Evolutionary conservation across 2,113 vertebrate species (phyloP).

Genomic region (Mormyrus iriodes): DNA sequence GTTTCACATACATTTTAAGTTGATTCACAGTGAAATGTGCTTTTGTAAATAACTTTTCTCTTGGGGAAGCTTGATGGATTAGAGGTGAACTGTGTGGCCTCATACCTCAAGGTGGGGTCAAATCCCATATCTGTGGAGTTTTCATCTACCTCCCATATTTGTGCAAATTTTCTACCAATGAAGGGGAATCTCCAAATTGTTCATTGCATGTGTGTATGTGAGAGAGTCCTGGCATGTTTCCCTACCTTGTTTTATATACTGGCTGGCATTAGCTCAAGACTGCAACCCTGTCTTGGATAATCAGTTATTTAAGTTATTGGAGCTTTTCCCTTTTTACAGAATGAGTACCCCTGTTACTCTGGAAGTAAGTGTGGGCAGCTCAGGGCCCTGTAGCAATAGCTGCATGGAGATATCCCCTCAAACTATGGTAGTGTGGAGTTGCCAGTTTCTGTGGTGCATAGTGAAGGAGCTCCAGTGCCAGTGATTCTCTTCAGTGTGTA

Average conservation of each 20-base stretch:
- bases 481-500: background rate
- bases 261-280: background rate
- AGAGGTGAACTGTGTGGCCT: background rate
- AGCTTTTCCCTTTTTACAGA: background rate
- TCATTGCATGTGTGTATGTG: background rate
- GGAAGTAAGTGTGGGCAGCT: background rate
- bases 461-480: background rate
- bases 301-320: background rate
- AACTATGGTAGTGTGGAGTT: background rate
- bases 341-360: background rate
- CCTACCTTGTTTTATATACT: background rate
- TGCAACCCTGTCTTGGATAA: background rate
- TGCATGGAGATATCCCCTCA: background rate
- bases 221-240: background rate
- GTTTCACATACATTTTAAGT: background rate
- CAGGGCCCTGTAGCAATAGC: background rate
- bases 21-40: background rate
- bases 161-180: background rate
- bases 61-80: background rate
- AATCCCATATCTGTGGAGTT: background rate
- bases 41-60: background rate
- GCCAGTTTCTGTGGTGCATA: background rate
- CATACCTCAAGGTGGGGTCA: background rate
- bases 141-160: background rate
- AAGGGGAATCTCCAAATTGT: background rate